Base-by-base conservation (phyloP, 2,113 vertebrate species). In the Tympanuchus pallidicinctus region DNA sequence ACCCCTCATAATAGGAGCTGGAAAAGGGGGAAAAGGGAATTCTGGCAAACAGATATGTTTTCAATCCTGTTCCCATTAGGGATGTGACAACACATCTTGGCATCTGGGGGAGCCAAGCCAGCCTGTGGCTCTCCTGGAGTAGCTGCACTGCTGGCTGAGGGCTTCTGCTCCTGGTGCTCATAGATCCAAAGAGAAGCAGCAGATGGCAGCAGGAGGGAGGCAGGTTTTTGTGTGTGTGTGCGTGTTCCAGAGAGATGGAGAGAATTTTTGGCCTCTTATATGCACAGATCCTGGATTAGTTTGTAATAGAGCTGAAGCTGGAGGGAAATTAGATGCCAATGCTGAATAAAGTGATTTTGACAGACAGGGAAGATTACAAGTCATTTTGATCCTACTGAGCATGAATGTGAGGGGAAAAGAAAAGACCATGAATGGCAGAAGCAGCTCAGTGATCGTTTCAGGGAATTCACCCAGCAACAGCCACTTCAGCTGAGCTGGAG, bases 311-410 rank as follows among this genome's bases (percentile, higher is more conserved):
- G 75, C 89, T 92, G 89, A 89, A 90, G 90, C 94, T 95, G 84
- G 90, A 95, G 92, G 87, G 88, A 96, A 96, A 96, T 95, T 88
- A 94, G 95, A 94, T 92, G 84, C 70, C 94, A 90, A 67, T 88
- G 91, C 86, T 94, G 89, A 95, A 94, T 86, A 86, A 96, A 97
- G 76, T 89, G 84, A 75, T 95, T 97, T 92, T 96, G 95, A 97
- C 91, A 96, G 90, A 86, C 92, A 97, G 85, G 80, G 89, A 94
- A 95, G 94, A 95, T 96, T 96, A 96, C 45, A 92, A 94, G 78
- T 86, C 18, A 92, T 93, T 96, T 94, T 88, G 88, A 88, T 94
- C 85, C 89, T 93, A 67, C 65, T 73, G 74, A 96, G 90, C 80
- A 72, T 91, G 92, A 95, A 92, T 94, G 59, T 24, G 65, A 89